These are phyloP conservation scores for Neoitamus cyanurus DNA, from an alignment of 2,888 invertebrate genomes.

Conservation along the genomic window DNA sequence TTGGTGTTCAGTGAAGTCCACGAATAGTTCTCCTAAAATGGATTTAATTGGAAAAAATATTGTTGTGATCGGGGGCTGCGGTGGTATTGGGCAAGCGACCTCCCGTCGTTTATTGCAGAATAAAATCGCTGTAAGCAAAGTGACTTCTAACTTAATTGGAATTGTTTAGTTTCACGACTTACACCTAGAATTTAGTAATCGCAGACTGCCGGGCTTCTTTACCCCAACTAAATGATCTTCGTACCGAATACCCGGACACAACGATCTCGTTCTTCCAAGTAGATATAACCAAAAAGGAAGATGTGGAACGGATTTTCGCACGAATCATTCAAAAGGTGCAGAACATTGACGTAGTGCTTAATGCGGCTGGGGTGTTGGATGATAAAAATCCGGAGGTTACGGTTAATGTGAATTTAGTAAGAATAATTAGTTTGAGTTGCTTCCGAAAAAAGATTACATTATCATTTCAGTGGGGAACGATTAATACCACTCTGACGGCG, in stretches of 20 bases:
- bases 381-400: slow-evolving; percentile 58
- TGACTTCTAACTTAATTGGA: neutral
- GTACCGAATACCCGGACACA: neutral
- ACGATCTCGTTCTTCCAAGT: slow-evolving; percentile 57
- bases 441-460: neutral
- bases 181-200: slow-evolving; percentile 56
- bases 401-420: slow-evolving; percentile 68
- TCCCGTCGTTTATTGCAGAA: slow-evolving; percentile 59
- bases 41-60: slow-evolving; percentile 54
- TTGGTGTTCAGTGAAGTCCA: neutral
- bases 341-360: slow-evolving; percentile 60
- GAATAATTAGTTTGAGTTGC: neutral
- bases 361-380: slow-evolving; percentile 61
- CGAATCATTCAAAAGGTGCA: slow-evolving; percentile 54
- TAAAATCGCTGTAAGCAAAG: slow-evolving; percentile 58
- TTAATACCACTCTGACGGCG: slow-evolving; percentile 59
- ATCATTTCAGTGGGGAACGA: slow-evolving; percentile 58
- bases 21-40: slow-evolving; percentile 52
- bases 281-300: slow-evolving; percentile 59
- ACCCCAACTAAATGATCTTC: slow-evolving; percentile 52
- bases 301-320: slow-evolving; percentile 58
- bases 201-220: slow-evolving; percentile 58
- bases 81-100: slow-evolving; percentile 58
- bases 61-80: slow-evolving; percentile 58
- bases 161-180: neutral